These are phyloP conservation scores for Ormyrus labotus DNA, from an alignment of 2,888 invertebrate genomes.

Conservation along the genomic window DNA sequence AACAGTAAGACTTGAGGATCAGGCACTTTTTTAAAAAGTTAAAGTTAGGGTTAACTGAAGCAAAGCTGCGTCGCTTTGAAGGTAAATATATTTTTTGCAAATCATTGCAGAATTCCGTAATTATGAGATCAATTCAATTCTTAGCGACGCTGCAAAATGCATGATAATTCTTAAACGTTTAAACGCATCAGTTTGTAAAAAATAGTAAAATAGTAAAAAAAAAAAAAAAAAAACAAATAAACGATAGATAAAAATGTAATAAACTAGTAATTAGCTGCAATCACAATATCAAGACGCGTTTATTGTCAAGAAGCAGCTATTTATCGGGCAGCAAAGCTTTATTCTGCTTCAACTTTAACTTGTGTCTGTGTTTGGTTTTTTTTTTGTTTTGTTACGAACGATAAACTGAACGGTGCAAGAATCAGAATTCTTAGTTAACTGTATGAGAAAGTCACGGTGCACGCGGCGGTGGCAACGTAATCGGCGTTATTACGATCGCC, in stretches of 20 bases:
- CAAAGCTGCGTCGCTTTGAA: slow-evolving; percentile 69
- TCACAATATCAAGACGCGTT: slow-evolving; percentile 14
- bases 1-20: slow-evolving; percentile 27
- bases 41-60: slow-evolving; percentile 72
- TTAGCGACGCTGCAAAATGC: slow-evolving; percentile 46
- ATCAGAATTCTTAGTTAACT: neutral
- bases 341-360: slow-evolving; percentile 6
- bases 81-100: slow-evolving; percentile 55
- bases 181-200: slow-evolving; percentile 13
- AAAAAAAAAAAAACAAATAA: neutral
- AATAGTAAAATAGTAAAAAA: slow-evolving; percentile 2
- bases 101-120: neutral
- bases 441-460: slow-evolving; percentile 61
- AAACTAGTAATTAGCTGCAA: slow-evolving; percentile 18
- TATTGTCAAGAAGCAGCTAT: slow-evolving; percentile 33
- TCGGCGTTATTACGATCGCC: slow-evolving; percentile 71
- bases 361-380: neutral
- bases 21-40: slow-evolving; percentile 39
- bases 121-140: slow-evolving; percentile 42
- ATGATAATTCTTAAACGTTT: slow-evolving; percentile 24
- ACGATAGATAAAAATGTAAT: slow-evolving; percentile 17
- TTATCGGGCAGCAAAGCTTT: slow-evolving; percentile 35
- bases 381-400: neutral
- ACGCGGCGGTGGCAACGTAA: slow-evolving; percentile 69
- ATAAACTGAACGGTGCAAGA: slow-evolving; percentile 7